Evolutionary conservation across 1,140 invertebrate genomes (phyloP).

Genomic region (Plutomurus gul): DNA sequence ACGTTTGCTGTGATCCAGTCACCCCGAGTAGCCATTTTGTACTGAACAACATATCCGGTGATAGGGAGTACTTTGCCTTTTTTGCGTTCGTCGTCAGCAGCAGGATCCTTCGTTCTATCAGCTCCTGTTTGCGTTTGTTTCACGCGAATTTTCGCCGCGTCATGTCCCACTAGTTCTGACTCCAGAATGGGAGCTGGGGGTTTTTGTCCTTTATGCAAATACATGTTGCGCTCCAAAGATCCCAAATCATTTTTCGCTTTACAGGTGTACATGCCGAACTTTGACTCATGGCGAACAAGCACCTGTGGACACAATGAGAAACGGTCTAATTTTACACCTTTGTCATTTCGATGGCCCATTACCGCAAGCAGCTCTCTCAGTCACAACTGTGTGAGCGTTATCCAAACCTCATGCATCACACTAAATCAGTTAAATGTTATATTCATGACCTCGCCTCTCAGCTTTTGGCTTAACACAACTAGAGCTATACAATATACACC

Average conservation of each 20-base stretch:
- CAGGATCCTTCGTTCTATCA: slow-evolving; percentile 33
- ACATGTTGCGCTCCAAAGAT: slow-evolving; percentile 22
- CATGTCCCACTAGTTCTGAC: not conserved
- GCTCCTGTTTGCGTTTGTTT: slow-evolving; percentile 9
- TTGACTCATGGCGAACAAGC: slow-evolving; percentile 36
- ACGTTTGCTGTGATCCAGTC: slow-evolving; percentile 50
- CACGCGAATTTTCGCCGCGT: slow-evolving; percentile 40
- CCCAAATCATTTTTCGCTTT: slow-evolving; percentile 50
- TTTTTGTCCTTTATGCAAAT: slow-evolving; percentile 47
- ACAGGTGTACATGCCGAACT: slow-evolving; percentile 50
- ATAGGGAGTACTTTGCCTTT: slow-evolving; percentile 42
- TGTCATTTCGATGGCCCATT: too few relatives aligned
- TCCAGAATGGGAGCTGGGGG: slow-evolving; percentile 39
- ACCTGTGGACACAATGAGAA: slow-evolving; percentile 33
- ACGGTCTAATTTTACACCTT: not conserved
- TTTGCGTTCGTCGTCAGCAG: slow-evolving; percentile 39
- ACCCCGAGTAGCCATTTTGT: slow-evolving; percentile 50
- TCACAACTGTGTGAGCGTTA: too few relatives aligned
- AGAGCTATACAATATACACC: too few relatives aligned
- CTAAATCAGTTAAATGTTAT: too few relatives aligned
- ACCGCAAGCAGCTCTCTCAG: not conserved
- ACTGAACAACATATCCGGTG: slow-evolving; percentile 51
- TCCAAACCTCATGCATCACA: too few relatives aligned
- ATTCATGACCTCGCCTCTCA: too few relatives aligned
- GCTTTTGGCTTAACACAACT: too few relatives aligned